Evolutionary conservation across 1,140 invertebrate genomes (phyloP).

Genomic region (Sarcophaga peregrina): DNA sequence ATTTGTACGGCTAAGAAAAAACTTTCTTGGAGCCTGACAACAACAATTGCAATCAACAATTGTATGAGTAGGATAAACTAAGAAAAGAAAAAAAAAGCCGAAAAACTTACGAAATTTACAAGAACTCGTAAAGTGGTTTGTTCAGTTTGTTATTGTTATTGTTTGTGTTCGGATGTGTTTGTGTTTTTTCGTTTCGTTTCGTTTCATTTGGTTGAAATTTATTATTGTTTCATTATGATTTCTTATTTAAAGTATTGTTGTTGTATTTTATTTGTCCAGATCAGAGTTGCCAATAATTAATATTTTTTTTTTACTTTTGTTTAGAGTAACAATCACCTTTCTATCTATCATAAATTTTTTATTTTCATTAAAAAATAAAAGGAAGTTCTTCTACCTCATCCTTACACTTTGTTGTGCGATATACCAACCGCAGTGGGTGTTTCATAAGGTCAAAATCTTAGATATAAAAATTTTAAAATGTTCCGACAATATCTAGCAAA

Average conservation of each 20-base stretch:
- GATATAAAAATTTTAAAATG: no score
- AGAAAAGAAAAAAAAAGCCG: no score
- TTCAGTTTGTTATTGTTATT: constrained; percentile 28
- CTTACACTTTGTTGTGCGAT: background rate
- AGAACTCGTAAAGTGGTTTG: constrained; percentile 22
- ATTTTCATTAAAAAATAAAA: no score
- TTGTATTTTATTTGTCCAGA: constrained; percentile 9
- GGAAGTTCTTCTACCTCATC: no score
- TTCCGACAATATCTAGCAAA: no score
- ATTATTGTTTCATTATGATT: constrained; percentile 42
- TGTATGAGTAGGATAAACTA: no score
- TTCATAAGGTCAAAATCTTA: no score
- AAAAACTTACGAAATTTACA: background rate
- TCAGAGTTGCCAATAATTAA: constrained; percentile 14
- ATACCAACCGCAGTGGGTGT: background rate
- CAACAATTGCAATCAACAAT: background rate
- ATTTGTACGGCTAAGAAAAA: background rate
- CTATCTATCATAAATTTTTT: background rate
- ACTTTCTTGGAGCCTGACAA: constrained; percentile 23
- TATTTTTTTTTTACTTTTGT: background rate
- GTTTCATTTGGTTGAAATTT: constrained; percentile 38
- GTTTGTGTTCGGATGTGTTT: constrained; percentile 19
- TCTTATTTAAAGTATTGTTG: constrained; percentile 3
- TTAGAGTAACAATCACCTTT: background rate
- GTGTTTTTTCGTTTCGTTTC: constrained; percentile 7